phyloP scores from a whole-genome alignment of 2,888 invertebrate species.

The Lepidocyrtoides sp. region DNA sequence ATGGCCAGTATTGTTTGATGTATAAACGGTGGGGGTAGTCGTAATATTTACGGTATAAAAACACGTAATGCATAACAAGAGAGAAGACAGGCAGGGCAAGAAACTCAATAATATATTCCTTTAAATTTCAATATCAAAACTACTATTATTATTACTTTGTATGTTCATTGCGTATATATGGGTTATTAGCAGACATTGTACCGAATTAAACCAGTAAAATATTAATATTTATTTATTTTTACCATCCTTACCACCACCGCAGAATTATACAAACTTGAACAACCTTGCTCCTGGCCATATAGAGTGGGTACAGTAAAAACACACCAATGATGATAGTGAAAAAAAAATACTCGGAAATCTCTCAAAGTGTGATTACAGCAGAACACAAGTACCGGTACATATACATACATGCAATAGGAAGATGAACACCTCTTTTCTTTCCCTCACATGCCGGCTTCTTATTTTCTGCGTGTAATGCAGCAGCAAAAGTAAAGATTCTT shows the following conservation, averaged over 20 bases:
- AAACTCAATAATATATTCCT: background rate
- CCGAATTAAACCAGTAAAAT: background rate
- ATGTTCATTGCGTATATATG: background rate
- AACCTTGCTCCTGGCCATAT: constrained; percentile 20
- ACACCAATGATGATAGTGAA: background rate
- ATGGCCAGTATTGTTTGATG: background rate
- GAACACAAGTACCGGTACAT: background rate
- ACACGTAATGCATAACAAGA: background rate
- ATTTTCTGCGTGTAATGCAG: constrained; percentile 59
- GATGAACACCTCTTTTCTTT: background rate
- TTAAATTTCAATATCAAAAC: background rate
- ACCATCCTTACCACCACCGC: background rate
- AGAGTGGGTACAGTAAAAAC: background rate
- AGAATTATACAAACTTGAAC: background rate
- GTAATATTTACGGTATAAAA: constrained; percentile 7
- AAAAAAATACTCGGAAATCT: background rate
- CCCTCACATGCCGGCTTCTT: constrained; percentile 14
- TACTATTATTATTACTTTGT: background rate
- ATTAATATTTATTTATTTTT: background rate
- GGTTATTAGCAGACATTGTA: background rate
- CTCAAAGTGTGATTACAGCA: background rate
- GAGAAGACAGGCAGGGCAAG: background rate
- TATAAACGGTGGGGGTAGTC: constrained; percentile 3
- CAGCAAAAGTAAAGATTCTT: constrained; percentile 76
- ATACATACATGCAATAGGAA: background rate